Conservation (phyloP, 2,113 vertebrate species). For the Felis catus region DNA sequence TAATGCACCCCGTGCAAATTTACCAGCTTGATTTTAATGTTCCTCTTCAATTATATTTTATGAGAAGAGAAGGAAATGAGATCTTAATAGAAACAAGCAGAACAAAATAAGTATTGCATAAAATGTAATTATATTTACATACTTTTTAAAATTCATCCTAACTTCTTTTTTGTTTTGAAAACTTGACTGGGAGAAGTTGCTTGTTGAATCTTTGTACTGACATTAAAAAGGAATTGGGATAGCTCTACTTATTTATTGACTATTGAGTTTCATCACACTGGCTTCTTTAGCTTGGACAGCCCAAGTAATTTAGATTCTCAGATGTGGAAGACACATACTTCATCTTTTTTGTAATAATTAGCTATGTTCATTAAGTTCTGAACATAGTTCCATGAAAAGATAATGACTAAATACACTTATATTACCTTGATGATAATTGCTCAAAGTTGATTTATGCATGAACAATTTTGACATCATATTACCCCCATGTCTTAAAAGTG, state of each 20-base stretch:
- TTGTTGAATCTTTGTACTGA: neutral
- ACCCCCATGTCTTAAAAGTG: neutral
- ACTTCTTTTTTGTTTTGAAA: neutral
- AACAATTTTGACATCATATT: neutral
- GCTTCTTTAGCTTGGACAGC: neutral
- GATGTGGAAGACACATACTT: neutral
- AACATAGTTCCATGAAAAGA: neutral
- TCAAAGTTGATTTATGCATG: neutral
- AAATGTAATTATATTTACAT: neutral
- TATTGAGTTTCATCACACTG: neutral
- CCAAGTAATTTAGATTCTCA: neutral
- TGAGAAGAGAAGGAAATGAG: neutral
- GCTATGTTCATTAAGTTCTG: neutral
- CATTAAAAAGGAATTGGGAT: neutral
- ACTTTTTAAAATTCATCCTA: neutral
- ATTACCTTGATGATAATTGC: slow-evolving; percentile 10
- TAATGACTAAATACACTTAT: neutral
- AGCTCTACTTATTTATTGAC: neutral
- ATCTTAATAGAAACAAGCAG: neutral
- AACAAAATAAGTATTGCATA: neutral
- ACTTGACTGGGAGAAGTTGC: neutral
- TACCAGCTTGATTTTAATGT: slow-evolving; percentile 53
- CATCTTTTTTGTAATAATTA: neutral
- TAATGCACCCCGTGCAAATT: slow-evolving; percentile 48
- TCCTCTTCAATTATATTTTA: slow-evolving; percentile 37